Evolutionary conservation across 2,113 vertebrate genomes (phyloP).

Genomic region (Rhipidura dahli): DNA sequence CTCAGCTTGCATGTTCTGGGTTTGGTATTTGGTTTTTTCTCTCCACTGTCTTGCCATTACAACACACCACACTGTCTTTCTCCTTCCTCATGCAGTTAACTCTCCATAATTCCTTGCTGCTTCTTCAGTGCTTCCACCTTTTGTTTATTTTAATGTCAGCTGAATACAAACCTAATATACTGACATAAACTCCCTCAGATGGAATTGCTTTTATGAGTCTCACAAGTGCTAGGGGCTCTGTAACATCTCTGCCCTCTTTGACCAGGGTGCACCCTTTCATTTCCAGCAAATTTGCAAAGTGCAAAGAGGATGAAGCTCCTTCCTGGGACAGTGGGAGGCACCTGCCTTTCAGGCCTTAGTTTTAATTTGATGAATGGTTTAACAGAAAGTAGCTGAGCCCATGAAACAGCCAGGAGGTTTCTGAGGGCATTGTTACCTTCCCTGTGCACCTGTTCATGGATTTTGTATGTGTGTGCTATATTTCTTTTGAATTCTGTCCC

Average conservation of each 20-base stretch:
- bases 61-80: neutral
- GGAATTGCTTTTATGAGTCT: neutral
- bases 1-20: neutral
- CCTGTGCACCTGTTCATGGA: neutral
- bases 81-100: neutral
- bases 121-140: neutral
- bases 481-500: neutral
- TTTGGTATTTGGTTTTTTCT: neutral
- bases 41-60: neutral
- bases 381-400: neutral
- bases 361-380: neutral
- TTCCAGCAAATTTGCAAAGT: neutral
- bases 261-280: neutral
- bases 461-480: neutral
- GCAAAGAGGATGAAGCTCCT: neutral
- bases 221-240: neutral
- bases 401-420: neutral
- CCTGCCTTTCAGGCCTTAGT: neutral
- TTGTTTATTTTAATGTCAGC: neutral
- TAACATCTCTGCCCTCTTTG: neutral
- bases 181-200: neutral
- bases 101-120: neutral
- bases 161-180: neutral
- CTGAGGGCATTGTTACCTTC: neutral
- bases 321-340: neutral